Conservation (phyloP, 2,888 invertebrate genomes). For the Iselma pallidipennis region DNA sequence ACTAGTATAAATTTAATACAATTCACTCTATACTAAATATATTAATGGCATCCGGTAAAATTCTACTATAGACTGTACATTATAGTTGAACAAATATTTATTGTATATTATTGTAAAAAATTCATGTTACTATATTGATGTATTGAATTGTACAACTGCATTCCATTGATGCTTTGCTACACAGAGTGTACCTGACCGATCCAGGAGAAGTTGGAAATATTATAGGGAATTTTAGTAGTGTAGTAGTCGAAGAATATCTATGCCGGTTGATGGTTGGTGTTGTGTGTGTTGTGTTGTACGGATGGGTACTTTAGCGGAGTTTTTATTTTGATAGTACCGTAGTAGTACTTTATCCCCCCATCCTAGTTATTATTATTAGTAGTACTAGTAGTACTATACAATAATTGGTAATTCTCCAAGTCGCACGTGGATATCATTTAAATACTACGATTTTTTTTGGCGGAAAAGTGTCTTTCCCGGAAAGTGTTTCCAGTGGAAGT, state of each 20-base stretch:
- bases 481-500: not conserved
- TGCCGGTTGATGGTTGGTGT: conserved; percentile 45
- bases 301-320: not conserved
- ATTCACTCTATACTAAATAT: conserved; percentile 15
- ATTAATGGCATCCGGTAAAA: conserved; percentile 33
- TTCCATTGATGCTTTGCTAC: conserved; percentile 55
- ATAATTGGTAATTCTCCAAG: too few species aligned
- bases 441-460: too few species aligned
- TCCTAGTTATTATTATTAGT: too few species aligned
- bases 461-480: too few species aligned
- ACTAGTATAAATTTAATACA: conserved; percentile 32
- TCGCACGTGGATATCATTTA: too few species aligned
- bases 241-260: conserved; percentile 49
- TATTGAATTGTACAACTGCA: conserved; percentile 47
- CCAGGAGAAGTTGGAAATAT: conserved; percentile 47
- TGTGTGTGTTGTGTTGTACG: conserved; percentile 36
- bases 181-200: conserved; percentile 57
- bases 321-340: not conserved
- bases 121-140: not conserved
- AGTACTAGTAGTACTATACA: too few species aligned
- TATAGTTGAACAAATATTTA: conserved; percentile 40
- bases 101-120: conserved; percentile 12
- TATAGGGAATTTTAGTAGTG: conserved; percentile 44
- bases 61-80: conserved; percentile 44
- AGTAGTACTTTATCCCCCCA: too few species aligned